phyloP scores from a whole-genome alignment of 2,113 vertebrate species.

The Monopterus albus region DNA sequence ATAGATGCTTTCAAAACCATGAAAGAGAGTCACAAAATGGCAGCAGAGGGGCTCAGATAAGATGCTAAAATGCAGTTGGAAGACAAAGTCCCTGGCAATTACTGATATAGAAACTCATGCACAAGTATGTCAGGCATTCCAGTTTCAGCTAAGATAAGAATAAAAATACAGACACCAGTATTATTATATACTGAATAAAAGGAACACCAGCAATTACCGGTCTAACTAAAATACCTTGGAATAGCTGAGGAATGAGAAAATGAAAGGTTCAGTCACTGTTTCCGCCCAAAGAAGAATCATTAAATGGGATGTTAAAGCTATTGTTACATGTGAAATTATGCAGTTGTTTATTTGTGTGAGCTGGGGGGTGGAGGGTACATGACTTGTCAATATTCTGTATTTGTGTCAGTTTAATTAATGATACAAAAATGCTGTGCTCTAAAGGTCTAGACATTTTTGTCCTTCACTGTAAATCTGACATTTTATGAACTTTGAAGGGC shows the following conservation, averaged over 20 bases:
- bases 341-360: constrained; percentile 14
- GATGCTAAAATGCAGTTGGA: constrained; percentile 49
- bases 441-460: constrained; percentile 8
- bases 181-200: constrained; percentile 40
- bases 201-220: constrained; percentile 52
- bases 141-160: constrained; percentile 61
- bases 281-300: constrained; percentile 27
- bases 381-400: neutral
- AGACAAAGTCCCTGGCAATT: constrained; percentile 43
- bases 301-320: constrained; percentile 33
- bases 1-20: neutral
- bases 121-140: constrained; percentile 73
- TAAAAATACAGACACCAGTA: constrained; percentile 53
- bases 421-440: neutral
- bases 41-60: neutral
- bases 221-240: constrained; percentile 44
- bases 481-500: neutral
- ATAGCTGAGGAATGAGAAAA: constrained; percentile 40
- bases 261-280: constrained; percentile 50
- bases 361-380: neutral
- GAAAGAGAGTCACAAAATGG: neutral
- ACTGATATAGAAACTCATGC: constrained; percentile 72
- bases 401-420: neutral
- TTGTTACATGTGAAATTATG: constrained; percentile 25
- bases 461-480: neutral